These are phyloP conservation scores for Phyllostomus hastatus DNA, from an alignment of 2,113 vertebrate species.

Conservation along the genomic window DNA sequence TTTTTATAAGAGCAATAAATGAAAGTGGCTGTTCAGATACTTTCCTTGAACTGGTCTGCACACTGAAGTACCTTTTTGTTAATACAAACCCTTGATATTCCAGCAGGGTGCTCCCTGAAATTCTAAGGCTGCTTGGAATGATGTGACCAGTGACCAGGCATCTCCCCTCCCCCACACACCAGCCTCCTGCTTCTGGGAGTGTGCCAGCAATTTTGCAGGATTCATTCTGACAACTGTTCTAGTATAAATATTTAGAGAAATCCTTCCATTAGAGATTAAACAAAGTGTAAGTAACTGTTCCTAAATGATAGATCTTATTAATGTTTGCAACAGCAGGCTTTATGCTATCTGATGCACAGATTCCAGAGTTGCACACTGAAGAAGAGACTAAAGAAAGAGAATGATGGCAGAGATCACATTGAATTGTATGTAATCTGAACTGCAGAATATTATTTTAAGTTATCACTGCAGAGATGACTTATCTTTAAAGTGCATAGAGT, in stretches of 20 bases:
- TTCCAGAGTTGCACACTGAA: background rate
- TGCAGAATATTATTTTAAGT: constrained; percentile 6
- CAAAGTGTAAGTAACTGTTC: constrained; percentile 80
- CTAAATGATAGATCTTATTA: constrained; percentile 78
- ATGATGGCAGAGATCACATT: background rate
- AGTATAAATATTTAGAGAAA: constrained; percentile 85
- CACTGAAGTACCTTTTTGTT: constrained; percentile 53
- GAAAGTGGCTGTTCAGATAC: constrained; percentile 46
- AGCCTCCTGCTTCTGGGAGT: constrained; percentile 54
- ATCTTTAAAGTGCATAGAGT: background rate
- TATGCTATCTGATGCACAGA: constrained; percentile 39
- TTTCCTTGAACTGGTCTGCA: background rate
- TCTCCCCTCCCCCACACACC: background rate
- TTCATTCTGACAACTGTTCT: constrained; percentile 80
- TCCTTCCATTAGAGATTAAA: constrained; percentile 82
- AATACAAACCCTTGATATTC: constrained; percentile 6
- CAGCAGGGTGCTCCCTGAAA: constrained; percentile 51
- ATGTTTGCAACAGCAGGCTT: constrained; percentile 69
- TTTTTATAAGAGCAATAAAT: constrained; percentile 55
- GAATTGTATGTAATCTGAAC: background rate
- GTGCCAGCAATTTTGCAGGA: constrained; percentile 75
- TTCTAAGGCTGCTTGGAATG: constrained; percentile 43
- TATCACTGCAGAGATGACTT: background rate
- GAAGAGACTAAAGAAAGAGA: background rate
- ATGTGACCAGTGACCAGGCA: background rate